These are phyloP conservation scores for rat (Rattus norvegicus) DNA, from an alignment of 2,113 vertebrate genomes.

Conservation along the genomic window GRCr8 NC_086025.1:56693501-56694000, in stretches of 20 bases:
- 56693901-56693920: constrained; percentile 5
- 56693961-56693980: not conserved
- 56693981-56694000: not conserved
- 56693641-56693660: not conserved
- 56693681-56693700: not conserved
- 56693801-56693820: not conserved
- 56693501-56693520: not conserved
- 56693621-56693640: not conserved
- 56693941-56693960: not conserved
- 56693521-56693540: too few relatives aligned
- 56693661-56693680: not conserved
- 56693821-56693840: not conserved
- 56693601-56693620: not conserved
- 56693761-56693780: not conserved
- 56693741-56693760: not conserved
- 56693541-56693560: not conserved
- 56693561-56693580: not conserved
- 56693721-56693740: not conserved
- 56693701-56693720: not conserved
- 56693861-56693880: constrained; percentile 14
- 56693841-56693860: not conserved
- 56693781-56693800: not conserved
- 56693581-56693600: not conserved
- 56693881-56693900: not conserved
- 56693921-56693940: not conserved